Evolutionary conservation across 2,113 vertebrate genomes (phyloP).

Genomic region (Pongo abelii): DNA sequence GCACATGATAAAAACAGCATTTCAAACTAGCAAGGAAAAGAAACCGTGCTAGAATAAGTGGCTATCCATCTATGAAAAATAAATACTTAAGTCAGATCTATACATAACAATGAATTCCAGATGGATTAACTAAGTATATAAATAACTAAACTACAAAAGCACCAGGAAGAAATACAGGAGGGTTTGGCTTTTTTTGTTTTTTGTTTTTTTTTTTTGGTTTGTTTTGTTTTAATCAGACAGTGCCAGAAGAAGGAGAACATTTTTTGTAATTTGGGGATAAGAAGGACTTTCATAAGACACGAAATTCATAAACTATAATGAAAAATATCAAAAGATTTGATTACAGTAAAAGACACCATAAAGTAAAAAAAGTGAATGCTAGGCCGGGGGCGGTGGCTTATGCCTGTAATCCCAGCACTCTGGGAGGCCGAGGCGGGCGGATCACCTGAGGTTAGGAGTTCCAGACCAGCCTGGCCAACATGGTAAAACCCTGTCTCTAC

Average conservation of each 20-base stretch:
- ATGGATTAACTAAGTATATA: conserved; percentile 24
- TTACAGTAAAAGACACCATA: background rate
- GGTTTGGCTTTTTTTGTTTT: background rate
- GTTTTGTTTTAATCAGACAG: no score
- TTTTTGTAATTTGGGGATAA: background rate
- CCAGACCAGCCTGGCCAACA: no score
- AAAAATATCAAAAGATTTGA: background rate
- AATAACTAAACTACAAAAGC: conserved; percentile 32
- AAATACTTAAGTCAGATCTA: conserved; percentile 12
- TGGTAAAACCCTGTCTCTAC: no score
- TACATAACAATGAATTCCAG: conserved; percentile 24
- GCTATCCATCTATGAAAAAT: background rate
- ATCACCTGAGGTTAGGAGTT: no score
- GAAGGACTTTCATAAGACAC: background rate
- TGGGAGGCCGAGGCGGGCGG: no score
- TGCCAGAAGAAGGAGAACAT: background rate
- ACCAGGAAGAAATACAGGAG: background rate
- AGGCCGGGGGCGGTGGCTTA: no score
- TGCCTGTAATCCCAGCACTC: no score
- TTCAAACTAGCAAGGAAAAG: background rate
- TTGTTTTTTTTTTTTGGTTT: background rate
- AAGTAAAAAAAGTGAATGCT: background rate
- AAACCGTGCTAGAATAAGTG: background rate
- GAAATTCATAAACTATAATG: background rate
- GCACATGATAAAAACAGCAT: conserved; percentile 47